phyloP scores from a whole-genome alignment of 2,888 invertebrate species.

The Drosophila siamana region DNA sequence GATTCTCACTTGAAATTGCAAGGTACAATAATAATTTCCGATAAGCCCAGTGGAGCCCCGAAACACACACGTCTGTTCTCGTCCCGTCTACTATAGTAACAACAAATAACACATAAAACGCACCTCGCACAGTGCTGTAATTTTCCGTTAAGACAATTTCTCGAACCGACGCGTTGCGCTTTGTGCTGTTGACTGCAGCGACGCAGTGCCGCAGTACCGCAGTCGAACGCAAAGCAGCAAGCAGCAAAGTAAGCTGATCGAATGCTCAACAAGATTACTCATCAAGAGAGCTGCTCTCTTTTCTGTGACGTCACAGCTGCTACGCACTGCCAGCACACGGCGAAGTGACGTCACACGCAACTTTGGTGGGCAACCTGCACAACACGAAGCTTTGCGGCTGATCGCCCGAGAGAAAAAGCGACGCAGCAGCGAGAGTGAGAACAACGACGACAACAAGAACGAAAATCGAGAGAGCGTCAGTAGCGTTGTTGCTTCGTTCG shows the following conservation, averaged over 20 bases:
- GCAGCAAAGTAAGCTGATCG: slow-evolving; percentile 48
- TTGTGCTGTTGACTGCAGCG: slow-evolving; percentile 75
- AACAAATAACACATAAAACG: slow-evolving; percentile 24
- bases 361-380: slow-evolving; percentile 22
- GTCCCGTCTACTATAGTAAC: not conserved
- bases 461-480: slow-evolving; percentile 20
- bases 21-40: slow-evolving; percentile 9
- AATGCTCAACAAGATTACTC: slow-evolving; percentile 23
- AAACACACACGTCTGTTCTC: not conserved
- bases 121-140: slow-evolving; percentile 27
- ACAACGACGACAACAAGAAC: slow-evolving; percentile 3
- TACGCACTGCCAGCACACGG: not conserved
- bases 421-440: slow-evolving; percentile 10
- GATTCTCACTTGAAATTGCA: slow-evolving; percentile 25
- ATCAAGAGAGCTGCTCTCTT: not conserved
- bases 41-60: slow-evolving; percentile 20
- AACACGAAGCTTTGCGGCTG: slow-evolving; percentile 11
- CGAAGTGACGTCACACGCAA: slow-evolving; percentile 30
- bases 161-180: slow-evolving; percentile 77
- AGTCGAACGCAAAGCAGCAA: slow-evolving; percentile 7
- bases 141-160: slow-evolving; percentile 53
- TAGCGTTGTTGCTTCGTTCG: slow-evolving; percentile 17
- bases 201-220: not conserved
- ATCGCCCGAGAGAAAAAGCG: slow-evolving; percentile 27
- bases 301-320: slow-evolving; percentile 36